These are phyloP conservation scores for Isoperla grammatica DNA, from an alignment of 2,888 invertebrate genomes.

Conservation along the genomic window DNA sequence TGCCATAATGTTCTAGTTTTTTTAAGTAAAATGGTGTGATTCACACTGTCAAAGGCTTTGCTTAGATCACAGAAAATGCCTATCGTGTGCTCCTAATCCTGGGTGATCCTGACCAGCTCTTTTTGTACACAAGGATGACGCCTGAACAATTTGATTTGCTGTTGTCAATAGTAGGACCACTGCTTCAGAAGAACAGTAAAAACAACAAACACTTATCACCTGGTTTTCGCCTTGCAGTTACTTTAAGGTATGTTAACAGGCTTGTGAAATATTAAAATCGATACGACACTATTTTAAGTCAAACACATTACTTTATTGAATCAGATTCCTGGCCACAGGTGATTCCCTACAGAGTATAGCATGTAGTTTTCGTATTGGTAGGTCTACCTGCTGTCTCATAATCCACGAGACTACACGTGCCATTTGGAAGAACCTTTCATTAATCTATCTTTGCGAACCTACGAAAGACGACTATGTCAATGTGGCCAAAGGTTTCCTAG, in stretches of 20 bases:
- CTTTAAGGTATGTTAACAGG: slow-evolving; percentile 11
- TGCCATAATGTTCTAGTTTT: too few species aligned
- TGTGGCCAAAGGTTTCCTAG: slow-evolving; percentile 32
- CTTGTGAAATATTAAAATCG: neutral
- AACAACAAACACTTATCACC: neutral
- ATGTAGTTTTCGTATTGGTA: neutral
- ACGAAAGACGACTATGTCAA: slow-evolving; percentile 30
- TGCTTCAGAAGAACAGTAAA: neutral
- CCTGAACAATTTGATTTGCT: slow-evolving; percentile 3
- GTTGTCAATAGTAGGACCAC: neutral
- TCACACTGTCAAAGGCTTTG: too few species aligned
- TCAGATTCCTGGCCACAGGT: slow-evolving; percentile 21
- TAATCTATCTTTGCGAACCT: slow-evolving; percentile 2
- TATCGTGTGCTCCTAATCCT: too few species aligned
- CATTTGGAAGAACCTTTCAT: neutral
- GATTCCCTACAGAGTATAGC: slow-evolving; percentile 1
- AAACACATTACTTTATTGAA: slow-evolving; percentile 32
- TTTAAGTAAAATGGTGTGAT: too few species aligned
- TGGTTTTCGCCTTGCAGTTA: slow-evolving; percentile 6
- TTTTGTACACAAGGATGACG: neutral
- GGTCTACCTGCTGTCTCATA: neutral
- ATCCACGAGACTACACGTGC: neutral
- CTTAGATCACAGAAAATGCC: too few species aligned
- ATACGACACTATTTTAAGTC: neutral
- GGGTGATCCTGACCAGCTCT: slow-evolving; percentile 2